phyloP scores from a whole-genome alignment of 2,113 vertebrate genomes.

The Plecturocebus donacophilus region DNA sequence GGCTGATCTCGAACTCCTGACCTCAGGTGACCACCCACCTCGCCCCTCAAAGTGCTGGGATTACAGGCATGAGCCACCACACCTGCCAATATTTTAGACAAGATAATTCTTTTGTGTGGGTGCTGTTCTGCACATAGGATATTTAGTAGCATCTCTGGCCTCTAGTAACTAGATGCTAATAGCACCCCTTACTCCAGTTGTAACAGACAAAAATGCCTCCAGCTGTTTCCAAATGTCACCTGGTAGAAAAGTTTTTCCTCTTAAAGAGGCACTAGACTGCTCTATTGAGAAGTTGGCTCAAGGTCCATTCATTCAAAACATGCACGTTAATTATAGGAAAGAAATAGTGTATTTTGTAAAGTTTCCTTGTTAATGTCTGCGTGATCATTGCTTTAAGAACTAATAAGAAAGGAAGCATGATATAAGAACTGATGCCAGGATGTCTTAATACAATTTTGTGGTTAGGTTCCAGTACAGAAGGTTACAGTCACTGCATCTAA shows the following conservation, averaged over 20 bases:
- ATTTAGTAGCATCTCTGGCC: not conserved
- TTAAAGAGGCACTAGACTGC: not conserved
- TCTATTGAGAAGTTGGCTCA: not conserved
- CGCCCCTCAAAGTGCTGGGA: too few species aligned
- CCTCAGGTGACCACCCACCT: too few species aligned
- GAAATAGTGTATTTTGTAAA: not conserved
- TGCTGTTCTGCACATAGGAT: not conserved
- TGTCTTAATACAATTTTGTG: not conserved
- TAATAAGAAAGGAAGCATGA: not conserved
- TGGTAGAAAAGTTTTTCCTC: not conserved
- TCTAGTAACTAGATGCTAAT: not conserved
- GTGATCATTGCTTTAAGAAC: not conserved
- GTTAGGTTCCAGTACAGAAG: not conserved
- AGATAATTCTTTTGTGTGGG: not conserved
- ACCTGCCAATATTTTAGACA: not conserved
- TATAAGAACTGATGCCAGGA: rapidly evolving
- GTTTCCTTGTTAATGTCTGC: not conserved
- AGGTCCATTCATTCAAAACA: not conserved
- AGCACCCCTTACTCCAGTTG: not conserved
- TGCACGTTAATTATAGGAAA: not conserved
- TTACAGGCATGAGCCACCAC: too few species aligned
- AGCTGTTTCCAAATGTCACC: not conserved
- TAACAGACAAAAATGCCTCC: not conserved
- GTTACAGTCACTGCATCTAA: not conserved
- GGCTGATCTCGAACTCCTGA: too few species aligned